Evolutionary conservation across 2,113 vertebrate species (phyloP).

Genomic region (Trematomus loennbergii): DNA sequence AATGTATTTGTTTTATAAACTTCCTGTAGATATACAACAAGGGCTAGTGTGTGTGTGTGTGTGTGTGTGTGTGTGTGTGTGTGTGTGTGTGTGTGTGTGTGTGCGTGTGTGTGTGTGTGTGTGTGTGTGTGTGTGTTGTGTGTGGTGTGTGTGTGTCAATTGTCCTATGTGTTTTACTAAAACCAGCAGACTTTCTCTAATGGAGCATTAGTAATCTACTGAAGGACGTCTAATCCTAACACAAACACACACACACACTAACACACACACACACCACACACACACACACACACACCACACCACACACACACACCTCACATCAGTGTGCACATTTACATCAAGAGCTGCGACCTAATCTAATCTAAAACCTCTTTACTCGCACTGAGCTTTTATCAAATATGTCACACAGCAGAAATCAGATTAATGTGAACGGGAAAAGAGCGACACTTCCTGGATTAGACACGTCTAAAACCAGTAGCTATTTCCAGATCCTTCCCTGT

Average conservation of each 20-base stretch:
- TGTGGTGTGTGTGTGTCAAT: background rate
- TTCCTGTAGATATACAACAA: too few species aligned
- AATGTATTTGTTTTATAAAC: too few species aligned
- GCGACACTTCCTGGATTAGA: conserved; percentile 46
- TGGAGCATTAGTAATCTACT: conserved; percentile 56
- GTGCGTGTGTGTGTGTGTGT: background rate
- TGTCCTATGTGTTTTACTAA: background rate
- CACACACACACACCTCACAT: conserved; percentile 7
- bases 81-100: conserved; percentile 1
- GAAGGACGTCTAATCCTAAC: conserved; percentile 44
- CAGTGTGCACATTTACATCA: conserved; percentile 43
- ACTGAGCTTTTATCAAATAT: conserved; percentile 55
- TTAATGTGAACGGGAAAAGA: conserved; percentile 39
- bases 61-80: background rate
- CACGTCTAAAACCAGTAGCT: background rate
- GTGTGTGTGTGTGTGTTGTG: background rate
- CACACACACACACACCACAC: background rate
- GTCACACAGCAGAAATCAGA: conserved; percentile 47
- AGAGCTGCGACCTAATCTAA: conserved; percentile 67
- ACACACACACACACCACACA: conserved; percentile 7
- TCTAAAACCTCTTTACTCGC: conserved; percentile 40
- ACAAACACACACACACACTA: background rate
- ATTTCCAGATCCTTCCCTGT: conserved; percentile 32
- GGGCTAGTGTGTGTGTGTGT: background rate
- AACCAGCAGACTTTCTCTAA: conserved; percentile 33